A percentile compares a stretch with the other conserved stretches of the same genome.
phyloP scores from a whole-genome alignment of 1,140 invertebrate genomes.

The Eufriesea mexicana region DNA sequence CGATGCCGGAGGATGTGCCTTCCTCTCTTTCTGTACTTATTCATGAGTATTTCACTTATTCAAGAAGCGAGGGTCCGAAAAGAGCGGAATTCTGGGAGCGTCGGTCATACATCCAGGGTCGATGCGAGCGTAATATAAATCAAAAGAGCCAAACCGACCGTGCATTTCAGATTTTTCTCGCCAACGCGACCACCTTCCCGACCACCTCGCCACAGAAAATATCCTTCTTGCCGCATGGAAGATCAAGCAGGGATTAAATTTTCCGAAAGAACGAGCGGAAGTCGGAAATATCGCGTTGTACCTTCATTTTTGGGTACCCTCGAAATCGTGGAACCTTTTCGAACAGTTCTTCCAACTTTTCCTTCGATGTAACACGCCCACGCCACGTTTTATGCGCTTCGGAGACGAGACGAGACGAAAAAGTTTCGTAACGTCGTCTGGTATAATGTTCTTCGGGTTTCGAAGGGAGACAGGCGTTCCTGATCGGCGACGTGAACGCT shows the following conservation, averaged over 20 bases:
- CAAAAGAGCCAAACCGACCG: slow-evolving; percentile 52
- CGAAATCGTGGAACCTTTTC: not conserved
- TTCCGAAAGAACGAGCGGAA: not conserved
- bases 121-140: slow-evolving; percentile 71
- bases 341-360: not conserved
- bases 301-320: not conserved
- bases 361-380: not conserved
- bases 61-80: slow-evolving; percentile 71
- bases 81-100: slow-evolving; percentile 60
- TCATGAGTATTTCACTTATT: slow-evolving; percentile 80
- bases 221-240: not conserved
- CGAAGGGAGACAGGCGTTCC: slow-evolving; percentile 20
- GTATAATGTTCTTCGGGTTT: slow-evolving; percentile 14
- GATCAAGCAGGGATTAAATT: not conserved
- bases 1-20: slow-evolving; percentile 30
- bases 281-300: not conserved
- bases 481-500: slow-evolving; percentile 55
- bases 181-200: not conserved
- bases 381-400: slow-evolving; percentile 20
- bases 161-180: slow-evolving; percentile 59
- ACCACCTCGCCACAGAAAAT: not conserved
- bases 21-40: slow-evolving; percentile 71
- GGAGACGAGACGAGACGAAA: not conserved
- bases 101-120: slow-evolving; percentile 64
- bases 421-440: slow-evolving; percentile 29